Base-by-base conservation (phyloP, 2,113 vertebrate species). In the Chloebia gouldiae region DNA sequence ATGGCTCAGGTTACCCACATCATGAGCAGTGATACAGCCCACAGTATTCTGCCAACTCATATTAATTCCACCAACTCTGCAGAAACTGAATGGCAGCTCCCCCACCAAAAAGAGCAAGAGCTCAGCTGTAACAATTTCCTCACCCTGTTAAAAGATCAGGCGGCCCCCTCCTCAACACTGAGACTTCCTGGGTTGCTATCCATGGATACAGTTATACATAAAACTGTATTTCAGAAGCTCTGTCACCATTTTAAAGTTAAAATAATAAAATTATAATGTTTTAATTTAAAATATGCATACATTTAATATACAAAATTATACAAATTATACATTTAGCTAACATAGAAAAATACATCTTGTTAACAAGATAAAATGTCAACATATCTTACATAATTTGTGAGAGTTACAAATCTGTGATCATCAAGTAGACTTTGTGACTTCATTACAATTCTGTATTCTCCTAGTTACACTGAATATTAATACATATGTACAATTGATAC, bases 311-410 rank as follows among this genome's bases (percentile, higher is more conserved):
- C 97, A 98, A 98, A 98, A 97, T 97, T 97, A 97, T 98, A 98
- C 95, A 98, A 98, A 98, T 96, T 97, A 96, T 97, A 97, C 97
- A 97, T 98, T 92, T 97, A 85, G 90, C 69, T 93, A 96, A 97
- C 97, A 98, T 98, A 98, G 97, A 98, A 98, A 98, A 98, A 98
- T 98, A 98, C 97, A 93, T 98, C 96, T 98, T 89, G 86, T 91
- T 97, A 97, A 97, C 97, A 98, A 97, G 98, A 97, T 96, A 95
- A 96, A 97, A 96, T 93, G 91, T 93, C 71, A 95, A 91, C 90
- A 40, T 97, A 94, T 96, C 93, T 95, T 97, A 97, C 95, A 97
- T 68, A 89, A 87, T 95, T 94, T 75, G 88, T 90, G 56, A 80
- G 86, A 93, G 33, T 90, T 93, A 97, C 92, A 97, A 92, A 97